phyloP scores from a whole-genome alignment of 2,113 vertebrate genomes.

The Craseonycteris thonglongyai region DNA sequence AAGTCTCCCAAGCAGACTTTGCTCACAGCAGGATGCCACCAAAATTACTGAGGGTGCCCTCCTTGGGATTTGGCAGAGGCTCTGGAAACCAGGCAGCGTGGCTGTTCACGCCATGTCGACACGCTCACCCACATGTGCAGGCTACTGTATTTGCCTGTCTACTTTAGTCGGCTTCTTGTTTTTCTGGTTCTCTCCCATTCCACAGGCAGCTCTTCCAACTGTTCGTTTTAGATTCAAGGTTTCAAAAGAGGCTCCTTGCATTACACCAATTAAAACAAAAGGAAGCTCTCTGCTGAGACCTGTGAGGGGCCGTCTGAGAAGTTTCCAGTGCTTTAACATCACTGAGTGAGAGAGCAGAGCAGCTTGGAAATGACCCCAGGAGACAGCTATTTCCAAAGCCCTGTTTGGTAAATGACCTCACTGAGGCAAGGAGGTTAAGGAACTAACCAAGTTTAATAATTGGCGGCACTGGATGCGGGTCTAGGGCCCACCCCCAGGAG shows the following conservation, averaged over 20 bases:
- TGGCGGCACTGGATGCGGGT: neutral
- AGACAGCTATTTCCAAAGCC: neutral
- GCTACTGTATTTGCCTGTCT: neutral
- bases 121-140: neutral
- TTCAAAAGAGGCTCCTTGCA: slow-evolving; percentile 8
- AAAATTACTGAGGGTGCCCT: neutral
- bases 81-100: neutral
- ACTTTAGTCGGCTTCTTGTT: neutral
- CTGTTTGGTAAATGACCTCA: neutral
- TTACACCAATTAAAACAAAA: neutral
- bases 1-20: neutral
- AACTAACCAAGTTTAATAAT: neutral
- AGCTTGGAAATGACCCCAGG: neutral
- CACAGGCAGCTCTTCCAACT: neutral
- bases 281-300: neutral
- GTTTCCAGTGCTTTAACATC: neutral
- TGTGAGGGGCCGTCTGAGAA: neutral
- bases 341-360: neutral
- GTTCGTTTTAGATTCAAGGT: neutral
- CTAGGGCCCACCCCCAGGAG: neutral
- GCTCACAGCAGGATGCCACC: neutral
- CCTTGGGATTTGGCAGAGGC: neutral
- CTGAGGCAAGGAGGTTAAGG: neutral
- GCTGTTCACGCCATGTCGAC: accelerated
- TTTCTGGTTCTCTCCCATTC: neutral